These are phyloP conservation scores for Apamea epomidion DNA, from an alignment of 2,888 invertebrate species.

Conservation along the genomic window DNA sequence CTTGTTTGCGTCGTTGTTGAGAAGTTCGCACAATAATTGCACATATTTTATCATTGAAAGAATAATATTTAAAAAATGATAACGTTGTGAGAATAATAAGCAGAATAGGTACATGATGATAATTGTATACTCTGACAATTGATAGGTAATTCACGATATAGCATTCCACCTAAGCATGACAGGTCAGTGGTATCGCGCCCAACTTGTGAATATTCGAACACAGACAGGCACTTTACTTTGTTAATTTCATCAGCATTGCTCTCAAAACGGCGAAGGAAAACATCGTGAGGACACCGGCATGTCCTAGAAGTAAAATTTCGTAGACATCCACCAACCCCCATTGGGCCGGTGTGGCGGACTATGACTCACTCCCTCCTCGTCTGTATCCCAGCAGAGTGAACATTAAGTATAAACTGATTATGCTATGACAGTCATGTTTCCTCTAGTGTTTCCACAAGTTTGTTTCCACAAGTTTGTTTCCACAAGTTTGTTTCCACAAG, in stretches of 20 bases:
- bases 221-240: background rate
- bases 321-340: too few relatives aligned
- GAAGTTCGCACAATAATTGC: background rate
- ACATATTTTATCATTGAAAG: slow-evolving; percentile 1
- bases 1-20: slow-evolving; percentile 1
- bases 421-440: background rate
- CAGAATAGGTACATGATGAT: slow-evolving; percentile 34
- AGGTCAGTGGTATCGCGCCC: background rate
- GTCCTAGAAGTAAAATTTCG: too few relatives aligned
- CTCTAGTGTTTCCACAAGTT: background rate
- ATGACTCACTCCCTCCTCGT: background rate
- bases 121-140: background rate
- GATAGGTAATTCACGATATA: slow-evolving; percentile 13
- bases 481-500: background rate
- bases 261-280: background rate
- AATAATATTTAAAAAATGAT: slow-evolving; percentile 36
- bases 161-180: background rate
- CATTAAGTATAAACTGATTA: background rate
- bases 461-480: too few relatives aligned
- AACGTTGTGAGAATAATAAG: slow-evolving; percentile 17
- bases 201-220: background rate
- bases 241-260: background rate
- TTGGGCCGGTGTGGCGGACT: background rate
- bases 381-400: background rate
- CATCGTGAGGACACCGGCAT: background rate